A percentile compares a stretch with the other conserved stretches of the same genome.
phyloP scores from a whole-genome alignment of 2,113 vertebrate species.

The Bucco capensis region DNA sequence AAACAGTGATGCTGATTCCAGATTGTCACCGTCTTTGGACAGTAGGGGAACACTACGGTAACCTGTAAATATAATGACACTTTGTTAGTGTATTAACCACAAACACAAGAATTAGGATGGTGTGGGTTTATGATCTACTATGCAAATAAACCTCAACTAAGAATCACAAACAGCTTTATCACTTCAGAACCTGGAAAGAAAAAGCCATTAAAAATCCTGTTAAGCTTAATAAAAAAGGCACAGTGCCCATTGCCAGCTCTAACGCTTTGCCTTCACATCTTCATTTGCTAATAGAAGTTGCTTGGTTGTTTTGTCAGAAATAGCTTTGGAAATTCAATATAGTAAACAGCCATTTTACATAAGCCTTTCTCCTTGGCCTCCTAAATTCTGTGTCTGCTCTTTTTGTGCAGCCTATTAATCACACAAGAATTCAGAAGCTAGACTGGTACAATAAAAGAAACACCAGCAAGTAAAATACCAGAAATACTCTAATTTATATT shows the following conservation, averaged over 20 bases:
- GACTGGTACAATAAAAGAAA: background rate
- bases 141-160: constrained; percentile 15
- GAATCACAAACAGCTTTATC: constrained; percentile 31
- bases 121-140: background rate
- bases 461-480: background rate
- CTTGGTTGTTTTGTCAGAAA: constrained; percentile 25
- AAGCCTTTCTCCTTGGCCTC: constrained; percentile 6
- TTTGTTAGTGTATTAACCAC: background rate
- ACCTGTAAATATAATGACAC: constrained; percentile 69
- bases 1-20: constrained; percentile 82
- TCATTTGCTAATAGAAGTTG: constrained; percentile 4
- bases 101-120: background rate
- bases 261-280: background rate
- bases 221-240: background rate
- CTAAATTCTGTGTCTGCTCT: background rate
- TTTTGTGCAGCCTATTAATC: background rate
- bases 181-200: background rate
- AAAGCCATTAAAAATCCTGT: background rate
- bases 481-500: background rate
- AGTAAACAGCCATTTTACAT: constrained; percentile 1
- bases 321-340: background rate
- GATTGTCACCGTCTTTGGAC: constrained; percentile 68
- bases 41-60: constrained; percentile 81
- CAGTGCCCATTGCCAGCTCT: background rate
- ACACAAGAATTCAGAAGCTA: background rate